phyloP scores from a whole-genome alignment of 1,140 invertebrate species.

The Hermatobates lingyangjiaoensis region DNA sequence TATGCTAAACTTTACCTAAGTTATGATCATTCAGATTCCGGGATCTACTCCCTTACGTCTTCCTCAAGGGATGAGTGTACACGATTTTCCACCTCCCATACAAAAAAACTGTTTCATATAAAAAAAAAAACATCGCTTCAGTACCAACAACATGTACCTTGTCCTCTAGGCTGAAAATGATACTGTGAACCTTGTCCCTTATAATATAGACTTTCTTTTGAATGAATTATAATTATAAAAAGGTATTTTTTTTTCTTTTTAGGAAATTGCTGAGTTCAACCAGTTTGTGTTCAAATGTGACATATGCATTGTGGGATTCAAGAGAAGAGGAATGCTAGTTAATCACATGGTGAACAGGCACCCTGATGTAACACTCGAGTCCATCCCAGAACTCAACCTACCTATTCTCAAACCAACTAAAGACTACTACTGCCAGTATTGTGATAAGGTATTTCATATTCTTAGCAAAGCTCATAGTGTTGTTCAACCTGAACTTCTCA shows the following conservation, averaged over 20 bases:
- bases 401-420: slow-evolving; percentile 60
- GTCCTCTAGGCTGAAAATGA: too few species aligned
- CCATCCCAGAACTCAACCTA: slow-evolving; percentile 61
- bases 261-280: slow-evolving; percentile 30
- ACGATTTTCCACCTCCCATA: too few species aligned
- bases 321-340: slow-evolving; percentile 62
- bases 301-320: slow-evolving; percentile 59
- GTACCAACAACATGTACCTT: too few species aligned
- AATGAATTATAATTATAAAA: not conserved
- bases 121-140: too few species aligned
- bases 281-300: slow-evolving; percentile 67
- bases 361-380: slow-evolving; percentile 51
- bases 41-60: too few species aligned
- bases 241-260: slow-evolving; percentile 2
- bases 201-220: not conserved
- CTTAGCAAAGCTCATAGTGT: too few species aligned
- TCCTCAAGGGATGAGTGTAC: too few species aligned
- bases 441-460: slow-evolving; percentile 58
- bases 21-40: too few species aligned
- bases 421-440: slow-evolving; percentile 72
- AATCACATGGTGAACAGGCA: slow-evolving; percentile 73
- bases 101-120: too few species aligned
- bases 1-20: too few species aligned
- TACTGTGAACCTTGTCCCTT: not conserved
- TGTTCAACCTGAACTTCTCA: too few species aligned